Conservation (phyloP, 2,797 vertebrate species). For the Vultur gryphus region DNA sequence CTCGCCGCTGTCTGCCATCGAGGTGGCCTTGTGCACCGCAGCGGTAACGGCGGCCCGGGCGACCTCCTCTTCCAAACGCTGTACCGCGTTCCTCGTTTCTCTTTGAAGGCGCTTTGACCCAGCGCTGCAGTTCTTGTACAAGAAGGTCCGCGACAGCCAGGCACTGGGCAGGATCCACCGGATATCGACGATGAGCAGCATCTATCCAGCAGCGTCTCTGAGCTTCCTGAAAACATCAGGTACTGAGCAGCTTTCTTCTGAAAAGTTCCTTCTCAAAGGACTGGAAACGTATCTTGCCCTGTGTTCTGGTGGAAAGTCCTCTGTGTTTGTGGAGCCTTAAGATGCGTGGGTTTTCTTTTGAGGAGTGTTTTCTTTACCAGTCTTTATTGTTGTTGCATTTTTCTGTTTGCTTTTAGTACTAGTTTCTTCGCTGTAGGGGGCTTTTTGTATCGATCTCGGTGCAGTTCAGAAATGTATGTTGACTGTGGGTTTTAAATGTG, state of each 20-base stretch:
- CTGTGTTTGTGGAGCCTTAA: neutral
- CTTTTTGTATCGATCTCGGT: rapidly evolving
- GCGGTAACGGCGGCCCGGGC: rapidly evolving
- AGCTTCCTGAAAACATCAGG: constrained; percentile 49
- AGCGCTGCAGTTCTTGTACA: constrained; percentile 50
- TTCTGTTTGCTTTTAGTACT: neutral
- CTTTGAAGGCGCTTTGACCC: constrained; percentile 60
- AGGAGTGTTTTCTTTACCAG: neutral
- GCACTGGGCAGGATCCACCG: constrained; percentile 49
- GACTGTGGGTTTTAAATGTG: neutral
- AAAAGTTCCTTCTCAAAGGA: too few species aligned
- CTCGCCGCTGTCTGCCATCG: rapidly evolving
- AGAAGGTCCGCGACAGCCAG: constrained; percentile 17
- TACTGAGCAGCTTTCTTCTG: neutral
- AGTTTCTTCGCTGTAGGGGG: neutral
- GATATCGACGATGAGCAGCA: constrained; percentile 3
- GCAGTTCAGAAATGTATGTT: neutral
- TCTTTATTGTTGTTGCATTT: neutral
- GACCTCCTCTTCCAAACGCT: neutral
- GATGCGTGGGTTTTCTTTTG: neutral
- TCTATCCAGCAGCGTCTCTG: constrained; percentile 11
- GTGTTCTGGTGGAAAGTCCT: neutral
- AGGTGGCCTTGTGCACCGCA: rapidly evolving
- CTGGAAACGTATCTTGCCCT: neutral
- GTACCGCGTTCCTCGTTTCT: neutral